A percentile compares a stretch with the other conserved stretches of the same genome.
phyloP scores from a whole-genome alignment of 2,113 vertebrate genomes.

The Porphyrio hochstetteri region DNA sequence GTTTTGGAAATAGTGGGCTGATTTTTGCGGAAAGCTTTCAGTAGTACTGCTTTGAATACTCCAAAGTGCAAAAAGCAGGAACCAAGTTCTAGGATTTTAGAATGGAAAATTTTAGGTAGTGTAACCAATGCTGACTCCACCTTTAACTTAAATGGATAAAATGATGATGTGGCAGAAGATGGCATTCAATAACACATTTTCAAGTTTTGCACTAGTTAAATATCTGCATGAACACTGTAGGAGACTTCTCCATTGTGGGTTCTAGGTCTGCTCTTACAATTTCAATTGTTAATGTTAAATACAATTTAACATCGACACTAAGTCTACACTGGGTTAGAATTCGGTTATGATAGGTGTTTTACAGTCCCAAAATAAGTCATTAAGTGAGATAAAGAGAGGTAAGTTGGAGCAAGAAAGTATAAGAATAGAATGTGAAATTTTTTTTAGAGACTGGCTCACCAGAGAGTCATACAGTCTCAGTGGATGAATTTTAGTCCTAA shows the following conservation, averaged over 20 bases:
- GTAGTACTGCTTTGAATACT: not conserved
- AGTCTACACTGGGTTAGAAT: not conserved
- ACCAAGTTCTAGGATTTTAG: not conserved
- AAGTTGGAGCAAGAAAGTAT: not conserved
- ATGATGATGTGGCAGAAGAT: not conserved
- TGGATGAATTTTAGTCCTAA: conserved; percentile 46
- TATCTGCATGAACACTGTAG: not conserved
- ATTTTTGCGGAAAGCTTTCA: not conserved
- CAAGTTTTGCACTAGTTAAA: not conserved
- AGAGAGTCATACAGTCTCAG: conserved; percentile 12
- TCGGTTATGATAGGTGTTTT: not conserved
- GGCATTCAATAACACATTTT: not conserved
- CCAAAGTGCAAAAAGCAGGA: not conserved
- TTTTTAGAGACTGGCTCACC: not conserved
- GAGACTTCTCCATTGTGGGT: not conserved
- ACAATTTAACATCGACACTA: not conserved
- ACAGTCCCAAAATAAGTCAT: not conserved
- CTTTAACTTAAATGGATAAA: not conserved
- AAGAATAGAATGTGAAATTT: conserved; percentile 3
- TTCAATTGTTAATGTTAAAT: not conserved
- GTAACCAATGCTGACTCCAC: not conserved
- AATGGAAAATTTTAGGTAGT: not conserved
- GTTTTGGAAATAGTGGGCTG: not conserved
- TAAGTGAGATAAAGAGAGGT: not conserved
- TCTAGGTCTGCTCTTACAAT: not conserved